Base-by-base conservation (phyloP, 2,888 invertebrate genomes). In the Pachycephus smyrnensis region DNA sequence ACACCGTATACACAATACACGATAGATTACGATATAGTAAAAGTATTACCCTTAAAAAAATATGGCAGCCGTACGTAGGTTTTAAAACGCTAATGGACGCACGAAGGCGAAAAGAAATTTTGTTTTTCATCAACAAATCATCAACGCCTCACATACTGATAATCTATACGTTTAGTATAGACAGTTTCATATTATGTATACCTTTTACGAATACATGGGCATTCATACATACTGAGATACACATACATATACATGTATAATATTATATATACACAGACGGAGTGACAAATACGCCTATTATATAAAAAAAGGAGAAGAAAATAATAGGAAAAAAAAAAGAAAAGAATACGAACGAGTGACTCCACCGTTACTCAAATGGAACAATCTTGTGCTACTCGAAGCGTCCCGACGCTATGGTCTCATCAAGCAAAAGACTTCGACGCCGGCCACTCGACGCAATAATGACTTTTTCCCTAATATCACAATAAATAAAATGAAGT, bases 401-500 rank as follows among this genome's bases (percentile, higher is more conserved):
- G 23, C 55, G 55, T 23, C 55, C 23, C 23, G 55, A 55, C 55
- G 55, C 55, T 55, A 23, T 23, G 55, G 55, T 23, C 55, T 55
- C 55, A 23, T 9, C 9, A 40, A 40, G 15, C 40, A 15, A 15
- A 40, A 23, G 40, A 40, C 40, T 40, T 40, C 23, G 40, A 55
- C 55, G 23, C 23, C 55, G 23, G 23, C 55, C 55, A 55, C 55
- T n/a, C 31, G 36, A 11, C 35, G 37, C 31, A 32, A 68, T 80
- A 76, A 74, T 78, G 73, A 79, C 79, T 81, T 81, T 80, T 81
- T 77, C 81, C 75, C 81, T 84, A 84, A 83, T 84, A 84, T 83
- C 84, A 84, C 84, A 84, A 83, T 83, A 80, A 83, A 80, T 82
- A 83, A 78, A 81, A 82, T 77, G 73, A 75, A 73, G 74, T 74